Percentiles rank a stretch among this genome's conserved stretches.
Conservation (phyloP, 1,140 invertebrate species). For the Plectrocnemia conspersa region DNA sequence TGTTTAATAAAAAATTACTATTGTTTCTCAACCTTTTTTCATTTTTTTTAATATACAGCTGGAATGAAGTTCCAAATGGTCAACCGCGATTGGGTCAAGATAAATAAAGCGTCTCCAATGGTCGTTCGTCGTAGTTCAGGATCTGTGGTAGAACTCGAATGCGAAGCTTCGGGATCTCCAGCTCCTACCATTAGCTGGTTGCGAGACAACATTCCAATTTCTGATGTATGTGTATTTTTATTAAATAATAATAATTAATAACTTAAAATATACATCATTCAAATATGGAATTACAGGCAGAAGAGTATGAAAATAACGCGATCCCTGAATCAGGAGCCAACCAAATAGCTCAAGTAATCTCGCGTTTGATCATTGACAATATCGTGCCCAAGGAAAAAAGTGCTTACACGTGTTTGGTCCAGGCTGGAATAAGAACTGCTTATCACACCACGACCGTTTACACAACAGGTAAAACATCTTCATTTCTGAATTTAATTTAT, state of each 20-base stretch:
- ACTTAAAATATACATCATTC: neutral
- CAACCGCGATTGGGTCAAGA: constrained; percentile 47
- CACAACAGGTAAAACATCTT: constrained; percentile 38
- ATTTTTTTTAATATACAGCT: constrained; percentile 11
- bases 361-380: constrained; percentile 62
- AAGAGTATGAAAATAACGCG: constrained; percentile 50
- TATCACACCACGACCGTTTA: constrained; percentile 51
- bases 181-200: constrained; percentile 67
- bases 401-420: constrained; percentile 68
- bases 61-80: neutral
- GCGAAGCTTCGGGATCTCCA: constrained; percentile 63
- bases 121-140: constrained; percentile 45
- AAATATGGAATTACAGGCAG: constrained; percentile 36
- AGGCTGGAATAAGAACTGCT: constrained; percentile 55
- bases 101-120: constrained; percentile 46
- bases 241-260: too few relatives aligned
- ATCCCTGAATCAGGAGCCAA: constrained; percentile 45
- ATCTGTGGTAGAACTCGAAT: constrained; percentile 57
- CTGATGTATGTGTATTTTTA: constrained; percentile 50
- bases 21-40: too few relatives aligned
- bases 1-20: neutral
- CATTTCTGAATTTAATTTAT: neutral
- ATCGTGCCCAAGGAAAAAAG: constrained; percentile 55
- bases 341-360: constrained; percentile 57
- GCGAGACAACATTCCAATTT: constrained; percentile 54